Percentiles rank a stretch among this genome's conserved stretches.
Evolutionary conservation across 1,140 invertebrate species (phyloP).

Genomic region (Drosophila subobscura): DNA sequence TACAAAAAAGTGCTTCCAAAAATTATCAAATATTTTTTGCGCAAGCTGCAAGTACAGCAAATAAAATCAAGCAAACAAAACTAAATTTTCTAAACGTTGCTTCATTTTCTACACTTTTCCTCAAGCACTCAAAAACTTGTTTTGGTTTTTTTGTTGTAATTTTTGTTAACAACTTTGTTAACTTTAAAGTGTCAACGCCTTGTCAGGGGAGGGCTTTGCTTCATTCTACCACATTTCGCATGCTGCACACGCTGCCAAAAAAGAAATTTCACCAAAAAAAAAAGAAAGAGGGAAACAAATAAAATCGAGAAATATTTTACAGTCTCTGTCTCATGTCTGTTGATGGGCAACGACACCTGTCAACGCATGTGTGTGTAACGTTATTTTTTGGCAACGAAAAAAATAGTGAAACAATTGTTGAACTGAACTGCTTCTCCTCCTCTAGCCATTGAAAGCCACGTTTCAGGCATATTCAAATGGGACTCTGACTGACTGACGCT

Average conservation of each 20-base stretch:
- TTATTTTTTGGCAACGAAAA: conserved; percentile 62
- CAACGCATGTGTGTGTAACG: conserved; percentile 22
- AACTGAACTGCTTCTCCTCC: conserved; percentile 31
- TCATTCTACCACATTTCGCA: conserved; percentile 69
- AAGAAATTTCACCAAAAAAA: conserved; percentile 67
- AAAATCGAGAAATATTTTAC: conserved; percentile 44
- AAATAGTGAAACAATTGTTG: conserved; percentile 49
- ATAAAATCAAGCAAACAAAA: neutral
- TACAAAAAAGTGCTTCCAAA: neutral
- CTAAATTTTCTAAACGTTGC: conserved; percentile 7
- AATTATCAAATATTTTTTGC: too few relatives aligned
- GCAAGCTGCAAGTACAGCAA: neutral
- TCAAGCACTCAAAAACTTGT: neutral
- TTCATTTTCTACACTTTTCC: neutral
- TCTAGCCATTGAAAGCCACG: conserved; percentile 24
- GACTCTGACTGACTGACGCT: conserved; percentile 42
- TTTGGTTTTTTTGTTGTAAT: conserved; percentile 16
- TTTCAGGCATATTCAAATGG: conserved; percentile 61
- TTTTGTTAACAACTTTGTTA: conserved; percentile 52
- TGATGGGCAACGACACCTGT: conserved; percentile 54
- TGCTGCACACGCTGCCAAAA: conserved; percentile 56
- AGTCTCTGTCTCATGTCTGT: conserved; percentile 7
- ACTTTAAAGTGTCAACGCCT: conserved; percentile 59
- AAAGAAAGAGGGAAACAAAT: neutral
- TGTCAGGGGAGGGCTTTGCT: conserved; percentile 43